phyloP scores from a whole-genome alignment of 2,888 invertebrate species.

The Villa cingulata region DNA sequence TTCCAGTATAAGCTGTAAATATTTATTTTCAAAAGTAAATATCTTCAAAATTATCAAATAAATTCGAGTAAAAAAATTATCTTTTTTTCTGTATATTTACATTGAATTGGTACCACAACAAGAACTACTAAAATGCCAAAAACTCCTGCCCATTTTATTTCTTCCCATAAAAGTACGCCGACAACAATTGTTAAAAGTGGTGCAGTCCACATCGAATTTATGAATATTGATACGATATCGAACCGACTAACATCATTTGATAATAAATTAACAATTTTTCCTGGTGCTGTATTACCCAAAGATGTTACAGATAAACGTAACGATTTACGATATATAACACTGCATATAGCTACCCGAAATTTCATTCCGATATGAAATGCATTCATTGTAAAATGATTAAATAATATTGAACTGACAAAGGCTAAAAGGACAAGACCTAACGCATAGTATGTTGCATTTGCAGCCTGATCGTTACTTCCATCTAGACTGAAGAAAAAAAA shows the following conservation, averaged over 20 bases:
- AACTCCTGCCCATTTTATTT: conserved; percentile 51
- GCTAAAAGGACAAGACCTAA: conserved; percentile 32
- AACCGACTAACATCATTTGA: conserved; percentile 81
- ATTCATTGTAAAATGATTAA: conserved; percentile 52
- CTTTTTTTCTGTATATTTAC: conserved; percentile 31
- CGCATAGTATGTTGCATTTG: conserved; percentile 44
- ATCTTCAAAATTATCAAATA: too few species aligned
- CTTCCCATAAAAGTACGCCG: conserved; percentile 51
- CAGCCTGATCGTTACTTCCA: neutral
- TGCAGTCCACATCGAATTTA: conserved; percentile 73
- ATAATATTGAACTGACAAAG: conserved; percentile 33
- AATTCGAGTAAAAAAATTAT: neutral
- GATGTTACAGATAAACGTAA: conserved; percentile 52
- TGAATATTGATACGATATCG: conserved; percentile 57
- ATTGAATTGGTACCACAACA: conserved; percentile 63
- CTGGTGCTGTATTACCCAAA: conserved; percentile 68
- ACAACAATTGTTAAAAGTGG: conserved; percentile 52
- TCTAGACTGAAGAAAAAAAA: conserved; percentile 1
- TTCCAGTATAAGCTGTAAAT: conserved; percentile 22
- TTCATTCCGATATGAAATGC: conserved; percentile 71
- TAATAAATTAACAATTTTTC: conserved; percentile 75
- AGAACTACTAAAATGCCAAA: conserved; percentile 58
- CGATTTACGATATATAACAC: conserved; percentile 75
- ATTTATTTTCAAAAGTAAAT: conserved; percentile 3
- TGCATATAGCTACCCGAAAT: conserved; percentile 66